Evolutionary conservation across 2,888 invertebrate genomes (phyloP).

Genomic region (Calephelis perditalis): DNA sequence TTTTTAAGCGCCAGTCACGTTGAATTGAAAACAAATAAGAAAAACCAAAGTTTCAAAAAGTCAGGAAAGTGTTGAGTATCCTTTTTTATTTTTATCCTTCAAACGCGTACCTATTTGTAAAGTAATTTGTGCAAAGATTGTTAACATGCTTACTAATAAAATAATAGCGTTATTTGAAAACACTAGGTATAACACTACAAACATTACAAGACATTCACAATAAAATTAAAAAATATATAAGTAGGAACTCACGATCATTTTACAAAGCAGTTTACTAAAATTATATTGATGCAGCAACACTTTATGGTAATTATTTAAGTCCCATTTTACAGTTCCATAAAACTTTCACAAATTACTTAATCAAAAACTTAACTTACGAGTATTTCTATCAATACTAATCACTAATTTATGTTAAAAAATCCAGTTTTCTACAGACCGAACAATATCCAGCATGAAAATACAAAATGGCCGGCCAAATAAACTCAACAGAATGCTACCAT

Average conservation of each 20-base stretch:
- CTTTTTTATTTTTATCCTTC: not conserved
- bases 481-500: constrained; percentile 29
- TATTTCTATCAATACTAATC: constrained; percentile 24
- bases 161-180: constrained; percentile 3
- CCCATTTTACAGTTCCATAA: constrained; percentile 5
- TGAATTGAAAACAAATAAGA: constrained; percentile 5
- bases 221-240: constrained; percentile 17
- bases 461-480: constrained; percentile 68
- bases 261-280: constrained; percentile 20
- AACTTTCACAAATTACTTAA: constrained; percentile 20
- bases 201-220: constrained; percentile 23
- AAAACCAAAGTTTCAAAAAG: not conserved
- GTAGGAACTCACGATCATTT: constrained; percentile 36
- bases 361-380: constrained; percentile 20
- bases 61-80: not conserved
- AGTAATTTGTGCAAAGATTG: constrained; percentile 4
- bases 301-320: constrained; percentile 2
- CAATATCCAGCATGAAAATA: constrained; percentile 45
- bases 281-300: constrained; percentile 6
- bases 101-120: not conserved
- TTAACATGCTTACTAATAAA: constrained; percentile 5
- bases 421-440: constrained; percentile 51
- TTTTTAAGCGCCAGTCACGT: constrained; percentile 7
- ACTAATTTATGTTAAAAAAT: constrained; percentile 36
- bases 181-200: constrained; percentile 14